Base-by-base conservation (phyloP, 2,888 invertebrate genomes). In the Hydriomena furcata region DNA sequence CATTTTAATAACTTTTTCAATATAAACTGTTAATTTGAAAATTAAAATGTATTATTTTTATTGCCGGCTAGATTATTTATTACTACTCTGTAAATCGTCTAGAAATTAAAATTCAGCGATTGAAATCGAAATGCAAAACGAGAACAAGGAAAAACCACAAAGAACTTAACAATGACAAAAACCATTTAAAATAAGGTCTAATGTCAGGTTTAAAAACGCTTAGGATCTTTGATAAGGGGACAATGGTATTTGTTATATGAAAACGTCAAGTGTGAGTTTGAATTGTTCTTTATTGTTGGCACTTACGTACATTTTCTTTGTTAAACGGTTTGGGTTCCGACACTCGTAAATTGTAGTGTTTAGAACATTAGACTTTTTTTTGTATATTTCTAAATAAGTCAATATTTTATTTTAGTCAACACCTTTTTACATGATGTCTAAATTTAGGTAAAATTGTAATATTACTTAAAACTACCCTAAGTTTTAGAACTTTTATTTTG, bases 181-280 rank as follows among this genome's bases (percentile, higher is more conserved):
- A 31, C 21, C 25, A 42, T 55, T 50, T 20, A 48, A 52, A 55
- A 10, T n/a, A 25, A 49, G 53, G 55, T 52, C 45, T 41, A 40
- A 56, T 40, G 53, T 54, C 48, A 52, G 12, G 12, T 23, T 32
- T 13, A 5, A 30, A 44, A 46, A 28, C 20, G 38, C 20, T 41
- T 61, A 52, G 51, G 49, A 61, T 52, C 21, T 5, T 4, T 25
- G 58, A 58, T 60, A 55, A 40, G 31, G 30, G 20, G n/a, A 52
- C 46, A 52, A 52, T 47, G 34, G 34, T 13, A 20, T 34, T 24
- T 50, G 38, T 12, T 41, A 45, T 44, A 20, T 28, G 7, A 35
- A 28, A 25, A 8, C 36, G 40, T 36, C 40, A 51, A 45, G 51
- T 25, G 31, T 0, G 45, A n/a, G 34, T 34, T 12, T 3, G 7